Percentiles rank a stretch among this genome's conserved stretches.
Conservation (phyloP, 2,888 invertebrate genomes). For the Steromphala cineraria region DNA sequence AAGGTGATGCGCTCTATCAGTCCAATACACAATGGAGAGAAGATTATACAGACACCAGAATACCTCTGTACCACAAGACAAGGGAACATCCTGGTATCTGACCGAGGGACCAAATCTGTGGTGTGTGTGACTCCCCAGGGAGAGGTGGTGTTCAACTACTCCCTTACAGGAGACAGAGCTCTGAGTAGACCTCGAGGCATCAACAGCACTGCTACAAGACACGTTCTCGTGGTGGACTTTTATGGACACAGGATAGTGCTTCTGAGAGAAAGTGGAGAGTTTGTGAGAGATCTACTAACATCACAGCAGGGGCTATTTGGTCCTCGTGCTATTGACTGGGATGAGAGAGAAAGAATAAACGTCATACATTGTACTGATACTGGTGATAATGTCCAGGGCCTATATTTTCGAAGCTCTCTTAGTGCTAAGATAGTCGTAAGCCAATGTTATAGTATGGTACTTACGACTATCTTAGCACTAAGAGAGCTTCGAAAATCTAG, state of each 20-base stretch:
- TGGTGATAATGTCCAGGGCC: no score
- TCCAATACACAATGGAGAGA: neutral
- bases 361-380: neutral
- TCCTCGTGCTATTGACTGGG: neutral
- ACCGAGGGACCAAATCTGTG: neutral
- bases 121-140: neutral
- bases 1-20: neutral
- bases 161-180: neutral
- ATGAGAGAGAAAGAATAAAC: neutral
- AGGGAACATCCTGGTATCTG: neutral
- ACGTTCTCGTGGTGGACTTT: neutral
- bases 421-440: no score
- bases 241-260: neutral
- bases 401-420: no score
- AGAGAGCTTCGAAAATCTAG: no score
- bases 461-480: no score
- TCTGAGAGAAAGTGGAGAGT: neutral
- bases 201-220: neutral
- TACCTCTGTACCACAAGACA: neutral
- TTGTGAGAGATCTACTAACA: neutral
- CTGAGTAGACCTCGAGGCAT: neutral
- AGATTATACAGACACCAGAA: neutral
- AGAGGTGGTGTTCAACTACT: neutral
- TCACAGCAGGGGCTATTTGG: neutral
- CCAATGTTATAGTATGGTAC: no score